Conservation (phyloP, 2,888 invertebrate species). For the Nysson spinosus region DNA sequence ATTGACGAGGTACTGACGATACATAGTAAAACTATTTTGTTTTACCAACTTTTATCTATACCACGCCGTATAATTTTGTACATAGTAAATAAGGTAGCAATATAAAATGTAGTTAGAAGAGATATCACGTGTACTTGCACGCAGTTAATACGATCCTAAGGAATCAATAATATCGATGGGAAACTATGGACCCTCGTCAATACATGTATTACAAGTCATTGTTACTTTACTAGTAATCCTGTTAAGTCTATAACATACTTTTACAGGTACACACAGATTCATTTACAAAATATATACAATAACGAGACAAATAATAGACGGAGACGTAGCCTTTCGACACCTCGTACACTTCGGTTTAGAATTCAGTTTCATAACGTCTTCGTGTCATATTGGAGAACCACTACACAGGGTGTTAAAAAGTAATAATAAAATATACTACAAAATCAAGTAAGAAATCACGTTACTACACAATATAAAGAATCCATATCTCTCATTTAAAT, state of each 20-base stretch:
- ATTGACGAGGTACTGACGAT: neutral
- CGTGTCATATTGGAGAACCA: no score
- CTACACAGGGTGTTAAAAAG: no score
- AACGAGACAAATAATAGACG: no score
- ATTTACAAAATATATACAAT: no score
- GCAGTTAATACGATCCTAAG: slow-evolving; percentile 33
- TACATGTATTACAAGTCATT: slow-evolving; percentile 53
- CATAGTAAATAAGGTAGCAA: slow-evolving; percentile 41
- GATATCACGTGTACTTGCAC: slow-evolving; percentile 48
- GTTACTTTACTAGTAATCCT: slow-evolving; percentile 24
- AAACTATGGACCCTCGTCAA: slow-evolving; percentile 31
- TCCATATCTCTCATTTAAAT: no score
- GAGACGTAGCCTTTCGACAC: no score
- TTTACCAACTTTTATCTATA: slow-evolving; percentile 26
- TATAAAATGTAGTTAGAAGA: slow-evolving; percentile 34
- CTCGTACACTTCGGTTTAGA: no score
- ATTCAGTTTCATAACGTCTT: no score
- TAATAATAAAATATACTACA: no score
- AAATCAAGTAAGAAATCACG: no score
- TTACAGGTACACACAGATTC: neutral
- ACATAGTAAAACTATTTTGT: slow-evolving; percentile 12
- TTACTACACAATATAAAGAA: no score
- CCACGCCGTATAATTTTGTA: slow-evolving; percentile 41
- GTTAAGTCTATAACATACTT: neutral
- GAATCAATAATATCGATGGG: slow-evolving; percentile 29